Evolutionary conservation across 2,888 invertebrate species (phyloP), one percentile per base, ranked within the genome.

Genomic region (Pocota personata): DNA sequence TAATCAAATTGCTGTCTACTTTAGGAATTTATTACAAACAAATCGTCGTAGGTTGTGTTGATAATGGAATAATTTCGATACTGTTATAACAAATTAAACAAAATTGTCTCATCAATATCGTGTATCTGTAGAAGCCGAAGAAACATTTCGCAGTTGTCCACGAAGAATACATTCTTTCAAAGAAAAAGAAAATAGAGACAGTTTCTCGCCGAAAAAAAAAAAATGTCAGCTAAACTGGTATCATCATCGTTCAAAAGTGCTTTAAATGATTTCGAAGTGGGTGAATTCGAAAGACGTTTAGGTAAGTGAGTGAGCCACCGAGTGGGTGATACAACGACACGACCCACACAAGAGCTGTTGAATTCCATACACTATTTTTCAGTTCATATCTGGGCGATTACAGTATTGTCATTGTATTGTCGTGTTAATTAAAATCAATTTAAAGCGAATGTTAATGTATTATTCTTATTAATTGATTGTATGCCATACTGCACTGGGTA

Each of bases 231-330:
- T 12, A 87, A 90, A 90, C 90, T 92, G 87, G 89, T 91, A 88
- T 91, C 92, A 89, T 91, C 92, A 88, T 91, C 91, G 88, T 90
- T 91, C 88, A 89, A 90, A 87, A 91, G 91, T 80, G 87, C 89
- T 80, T 89, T 90, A 60, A 91, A 89, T 77, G 91, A 91, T 73
- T 90, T 92, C 86, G 91, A 91, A 90, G 92, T 92, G 89, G 92
- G 90, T 87, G 93, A 92, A 90, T 94, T 93, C 92, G 94, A 94
- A 90, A 91, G 92, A 89, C 93, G 93, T 89, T 91, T 94, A 87
- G 93, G 94, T 94, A 93, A 94, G 94, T 94, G 86, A 46, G 46
- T 19, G 3, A 14, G 5, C 6, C 14, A 37, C 55, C 55, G 71
- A 57, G 76, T 86, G 80, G 76, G 86, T 37, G 86, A 52, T 43